These are phyloP conservation scores for Spinus olivaceus DNA, from an alignment of 2,797 vertebrate genomes.

Conservation along the genomic window DNA sequence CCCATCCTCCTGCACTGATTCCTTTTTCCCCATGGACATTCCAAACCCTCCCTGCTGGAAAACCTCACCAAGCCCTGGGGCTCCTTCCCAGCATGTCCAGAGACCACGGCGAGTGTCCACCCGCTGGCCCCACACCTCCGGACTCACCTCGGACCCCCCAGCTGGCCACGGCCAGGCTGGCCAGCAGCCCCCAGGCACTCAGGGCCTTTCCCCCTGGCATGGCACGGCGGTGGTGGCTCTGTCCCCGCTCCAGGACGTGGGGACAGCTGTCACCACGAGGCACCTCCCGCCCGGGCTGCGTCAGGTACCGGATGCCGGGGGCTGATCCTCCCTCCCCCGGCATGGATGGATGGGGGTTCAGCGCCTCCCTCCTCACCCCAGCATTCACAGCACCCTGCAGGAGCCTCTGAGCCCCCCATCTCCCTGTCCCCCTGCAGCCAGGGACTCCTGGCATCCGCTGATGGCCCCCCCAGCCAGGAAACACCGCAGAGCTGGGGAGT, in stretches of 20 bases:
- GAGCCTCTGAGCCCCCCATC: not conserved
- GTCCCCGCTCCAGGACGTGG: not conserved
- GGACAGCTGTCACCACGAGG: fast-evolving
- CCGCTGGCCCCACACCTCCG: fast-evolving
- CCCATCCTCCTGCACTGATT: fast-evolving
- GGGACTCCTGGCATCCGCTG: too few species aligned
- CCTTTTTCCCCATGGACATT: fast-evolving
- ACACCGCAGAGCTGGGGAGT: not conserved
- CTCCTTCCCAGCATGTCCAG: not conserved
- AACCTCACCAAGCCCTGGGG: fast-evolving
- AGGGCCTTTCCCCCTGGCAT: not conserved
- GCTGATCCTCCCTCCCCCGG: not conserved
- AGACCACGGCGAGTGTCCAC: fast-evolving
- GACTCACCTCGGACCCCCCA: not conserved
- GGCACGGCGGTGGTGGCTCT: fast-evolving
- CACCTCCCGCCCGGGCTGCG: not conserved
- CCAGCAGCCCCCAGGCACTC: not conserved
- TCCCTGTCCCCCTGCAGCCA: not conserved
- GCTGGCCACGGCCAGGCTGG: not conserved
- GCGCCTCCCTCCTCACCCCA: not conserved
- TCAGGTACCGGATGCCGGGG: not conserved
- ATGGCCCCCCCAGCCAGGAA: not conserved
- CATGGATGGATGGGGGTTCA: not conserved
- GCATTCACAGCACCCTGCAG: not conserved
- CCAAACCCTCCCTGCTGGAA: fast-evolving